These are phyloP conservation scores for Hyposoter didymator DNA, from an alignment of 2,888 invertebrate species.

Conservation along the genomic window DNA sequence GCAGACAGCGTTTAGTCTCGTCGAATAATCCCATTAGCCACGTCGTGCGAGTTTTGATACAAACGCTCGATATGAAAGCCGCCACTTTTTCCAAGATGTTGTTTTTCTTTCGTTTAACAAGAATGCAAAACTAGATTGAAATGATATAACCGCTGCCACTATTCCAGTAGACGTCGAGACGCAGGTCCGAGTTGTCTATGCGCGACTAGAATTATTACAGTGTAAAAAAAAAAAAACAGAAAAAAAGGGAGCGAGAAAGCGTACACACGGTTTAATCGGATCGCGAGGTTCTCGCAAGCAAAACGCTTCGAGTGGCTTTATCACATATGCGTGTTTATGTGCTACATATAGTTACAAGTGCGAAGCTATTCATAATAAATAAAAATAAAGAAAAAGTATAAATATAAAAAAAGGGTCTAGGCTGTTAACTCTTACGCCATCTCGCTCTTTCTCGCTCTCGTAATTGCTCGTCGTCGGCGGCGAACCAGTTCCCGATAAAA, in stretches of 20 bases:
- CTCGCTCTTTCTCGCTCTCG: conserved; percentile 48
- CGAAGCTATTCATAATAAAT: conserved; percentile 50
- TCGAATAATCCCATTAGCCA: conserved; percentile 13
- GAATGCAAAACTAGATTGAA: conserved; percentile 39
- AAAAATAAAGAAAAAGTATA: conserved; percentile 1
- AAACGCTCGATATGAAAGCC: conserved; percentile 18
- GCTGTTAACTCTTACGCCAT: conserved; percentile 53
- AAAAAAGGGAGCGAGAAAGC: conserved; percentile 12
- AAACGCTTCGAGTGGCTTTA: conserved; percentile 55
- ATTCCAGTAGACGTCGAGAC: neutral
- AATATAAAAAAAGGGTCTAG: conserved; percentile 46
- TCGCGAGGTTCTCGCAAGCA: conserved; percentile 51
- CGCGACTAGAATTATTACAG: conserved; percentile 62
- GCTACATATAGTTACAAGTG: conserved; percentile 56
- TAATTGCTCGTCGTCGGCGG: conserved; percentile 64
- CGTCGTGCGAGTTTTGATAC: conserved; percentile 7
- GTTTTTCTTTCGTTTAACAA: neutral
- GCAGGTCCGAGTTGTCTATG: conserved; percentile 48
- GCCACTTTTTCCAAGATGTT: neutral
- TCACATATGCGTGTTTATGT: conserved; percentile 32
- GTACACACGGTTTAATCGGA: conserved; percentile 57
- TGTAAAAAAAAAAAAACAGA: neutral
- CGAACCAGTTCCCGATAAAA: conserved; percentile 70
- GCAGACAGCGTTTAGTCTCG: conserved; percentile 1
- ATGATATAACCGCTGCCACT: conserved; percentile 49